These are phyloP conservation scores for Microcebus jonahi DNA, from an alignment of 2,113 vertebrate genomes.

Conservation along the genomic window DNA sequence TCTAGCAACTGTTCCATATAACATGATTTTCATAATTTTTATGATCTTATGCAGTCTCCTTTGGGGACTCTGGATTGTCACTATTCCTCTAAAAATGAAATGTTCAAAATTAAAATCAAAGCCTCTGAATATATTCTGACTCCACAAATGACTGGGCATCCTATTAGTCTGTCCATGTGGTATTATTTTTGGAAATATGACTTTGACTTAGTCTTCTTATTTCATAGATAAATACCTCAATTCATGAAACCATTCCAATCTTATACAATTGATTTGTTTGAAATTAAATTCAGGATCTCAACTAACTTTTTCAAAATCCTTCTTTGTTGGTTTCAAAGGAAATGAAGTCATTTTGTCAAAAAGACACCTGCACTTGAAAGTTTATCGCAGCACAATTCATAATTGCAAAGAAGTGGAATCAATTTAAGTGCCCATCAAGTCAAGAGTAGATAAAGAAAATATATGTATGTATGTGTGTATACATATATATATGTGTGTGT, in stretches of 20 bases:
- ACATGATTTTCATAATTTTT: background rate
- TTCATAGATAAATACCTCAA: background rate
- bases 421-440: too few species aligned
- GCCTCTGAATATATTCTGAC: background rate
- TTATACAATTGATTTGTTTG: background rate
- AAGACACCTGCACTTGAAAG: too few species aligned
- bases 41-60: background rate
- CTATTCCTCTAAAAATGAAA: background rate
- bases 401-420: too few species aligned
- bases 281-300: background rate
- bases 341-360: too few species aligned
- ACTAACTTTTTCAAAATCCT: background rate
- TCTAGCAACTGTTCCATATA: background rate
- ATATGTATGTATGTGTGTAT: too few species aligned
- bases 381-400: too few species aligned
- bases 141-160: background rate
- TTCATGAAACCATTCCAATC: background rate
- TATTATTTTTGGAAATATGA: background rate
- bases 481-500: too few species aligned
- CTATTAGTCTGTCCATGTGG: background rate
- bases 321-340: constrained; percentile 25
- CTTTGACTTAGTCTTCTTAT: background rate
- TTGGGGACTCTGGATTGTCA: background rate
- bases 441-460: too few species aligned
- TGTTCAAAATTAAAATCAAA: background rate